Conservation (phyloP, 1,140 invertebrate genomes). For the Galendromus occidentalis region DNA sequence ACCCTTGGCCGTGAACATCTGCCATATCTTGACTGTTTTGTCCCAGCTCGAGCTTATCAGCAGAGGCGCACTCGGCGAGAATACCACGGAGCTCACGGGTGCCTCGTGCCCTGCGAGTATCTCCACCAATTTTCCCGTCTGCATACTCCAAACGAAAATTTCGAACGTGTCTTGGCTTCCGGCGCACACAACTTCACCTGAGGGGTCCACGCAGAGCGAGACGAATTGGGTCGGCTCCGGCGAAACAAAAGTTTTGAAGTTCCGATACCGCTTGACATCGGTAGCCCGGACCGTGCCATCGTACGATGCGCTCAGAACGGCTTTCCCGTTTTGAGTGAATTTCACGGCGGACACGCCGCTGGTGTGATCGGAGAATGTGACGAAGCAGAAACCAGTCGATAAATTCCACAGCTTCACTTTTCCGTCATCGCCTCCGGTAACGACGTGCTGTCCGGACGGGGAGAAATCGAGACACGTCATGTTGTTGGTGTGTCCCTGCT, state of each 20-base stretch:
- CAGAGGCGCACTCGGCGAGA: conserved; percentile 46
- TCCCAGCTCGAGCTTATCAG: conserved; percentile 84
- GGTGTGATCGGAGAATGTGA: conserved; percentile 65
- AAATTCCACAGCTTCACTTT: conserved; percentile 94
- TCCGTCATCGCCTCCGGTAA: conserved; percentile 80
- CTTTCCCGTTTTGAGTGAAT: conserved; percentile 77
- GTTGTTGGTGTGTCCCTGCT: conserved; percentile 69
- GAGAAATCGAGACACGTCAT: conserved; percentile 76
- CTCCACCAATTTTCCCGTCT: conserved; percentile 70
- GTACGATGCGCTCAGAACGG: conserved; percentile 65
- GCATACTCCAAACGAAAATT: conserved; percentile 84
- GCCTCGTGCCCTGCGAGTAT: conserved; percentile 77
- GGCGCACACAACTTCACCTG: conserved; percentile 74
- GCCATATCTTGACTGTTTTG: conserved; percentile 75
- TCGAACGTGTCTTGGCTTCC: conserved; percentile 83
- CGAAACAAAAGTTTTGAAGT: conserved; percentile 84
- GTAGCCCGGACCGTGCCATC: conserved; percentile 90
- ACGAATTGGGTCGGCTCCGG: conserved; percentile 73
- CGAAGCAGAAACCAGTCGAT: conserved; percentile 68
- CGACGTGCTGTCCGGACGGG: conserved; percentile 67
- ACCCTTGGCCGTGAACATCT: conserved; percentile 61
- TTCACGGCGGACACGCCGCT: conserved; percentile 52
- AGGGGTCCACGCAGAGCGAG: conserved; percentile 67
- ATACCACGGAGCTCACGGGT: conserved; percentile 59
- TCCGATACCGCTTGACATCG: conserved; percentile 78